Evolutionary conservation across 2,797 vertebrate genomes (phyloP).

Genomic region (Lemur catta): DNA sequence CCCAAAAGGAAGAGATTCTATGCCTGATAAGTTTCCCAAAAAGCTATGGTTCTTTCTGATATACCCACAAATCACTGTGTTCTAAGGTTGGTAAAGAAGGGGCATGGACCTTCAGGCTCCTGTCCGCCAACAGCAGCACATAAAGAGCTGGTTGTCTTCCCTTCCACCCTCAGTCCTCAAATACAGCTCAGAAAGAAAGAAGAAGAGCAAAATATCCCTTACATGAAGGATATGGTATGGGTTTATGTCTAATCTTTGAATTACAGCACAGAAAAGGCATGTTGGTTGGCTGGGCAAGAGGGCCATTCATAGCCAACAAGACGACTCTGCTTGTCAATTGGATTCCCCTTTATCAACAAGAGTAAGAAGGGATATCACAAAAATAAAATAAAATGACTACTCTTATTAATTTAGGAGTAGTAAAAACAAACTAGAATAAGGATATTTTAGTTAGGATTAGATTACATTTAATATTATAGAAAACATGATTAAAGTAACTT

Average conservation of each 20-base stretch:
- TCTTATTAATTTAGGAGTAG: background rate
- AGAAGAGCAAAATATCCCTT: background rate
- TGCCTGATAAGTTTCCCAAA: background rate
- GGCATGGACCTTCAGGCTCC: background rate
- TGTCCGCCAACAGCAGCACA: background rate
- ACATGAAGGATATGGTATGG: background rate
- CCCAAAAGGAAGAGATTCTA: background rate
- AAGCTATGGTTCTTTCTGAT: background rate
- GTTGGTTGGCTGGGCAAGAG: background rate
- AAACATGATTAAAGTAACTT: background rate
- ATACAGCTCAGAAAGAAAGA: background rate
- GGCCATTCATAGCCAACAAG: background rate
- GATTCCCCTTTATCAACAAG: background rate
- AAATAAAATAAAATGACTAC: background rate
- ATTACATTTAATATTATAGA: background rate
- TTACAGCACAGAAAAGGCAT: background rate
- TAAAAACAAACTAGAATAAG: background rate
- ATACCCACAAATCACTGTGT: background rate
- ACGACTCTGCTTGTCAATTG: background rate
- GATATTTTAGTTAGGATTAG: background rate
- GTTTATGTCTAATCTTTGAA: background rate
- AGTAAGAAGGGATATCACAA: background rate
- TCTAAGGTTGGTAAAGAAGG: background rate
- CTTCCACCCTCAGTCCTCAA: background rate
- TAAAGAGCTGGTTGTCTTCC: background rate